Base-by-base conservation (phyloP, 2,888 invertebrate genomes). In the Agrenia bidenticulata region DNA sequence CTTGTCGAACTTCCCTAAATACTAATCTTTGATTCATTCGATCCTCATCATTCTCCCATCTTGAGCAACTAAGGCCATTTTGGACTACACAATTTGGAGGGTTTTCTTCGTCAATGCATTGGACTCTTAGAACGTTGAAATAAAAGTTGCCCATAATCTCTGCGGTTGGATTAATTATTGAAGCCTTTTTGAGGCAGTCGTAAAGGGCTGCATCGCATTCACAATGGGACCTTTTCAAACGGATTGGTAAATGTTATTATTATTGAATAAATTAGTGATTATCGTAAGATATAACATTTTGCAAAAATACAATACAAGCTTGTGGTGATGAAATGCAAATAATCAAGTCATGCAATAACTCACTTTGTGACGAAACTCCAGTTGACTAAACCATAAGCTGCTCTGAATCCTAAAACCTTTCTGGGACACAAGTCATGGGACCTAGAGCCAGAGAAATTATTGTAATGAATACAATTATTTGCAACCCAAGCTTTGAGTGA, bases 361-460 rank as follows among this genome's bases (percentile, higher is more conserved):
- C 79, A 84, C 83, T 91, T 92, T 78, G 91, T 92, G 80, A 90
- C 92, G 41, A 91, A 80, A 0, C 90, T 89, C 78, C 88, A 86
- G 81, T 95, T 95, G 63, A 87, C 89, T 67, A 94, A 83, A 79
- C 91, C 89, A 81, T 92, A 94, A 75, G 89, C 86, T 64, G 82
- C 82, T 42, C 85, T 84, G 78, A 88, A 87, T 19, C 87, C 88
- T 23, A 84, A 81, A 50, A 88, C 83, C 80, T 94, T 93, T 58
- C 89, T 85, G 1, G 94, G 94, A 78, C 95, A 95, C 59, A 93
- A 84, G 82, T 95, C 94, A 80, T 95, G 95, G 17, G 88, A 88
- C 66, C 69, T 69, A 11, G n/a, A 41, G 15, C 7, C 32, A 53
- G 27, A 17, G 17, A 21, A 17, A 49, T 49, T n/a, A n/a, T n/a